Evolutionary conservation across 2,888 invertebrate genomes (phyloP), one percentile per base, ranked within the genome.

Genomic region (Cyclophora punctaria): DNA sequence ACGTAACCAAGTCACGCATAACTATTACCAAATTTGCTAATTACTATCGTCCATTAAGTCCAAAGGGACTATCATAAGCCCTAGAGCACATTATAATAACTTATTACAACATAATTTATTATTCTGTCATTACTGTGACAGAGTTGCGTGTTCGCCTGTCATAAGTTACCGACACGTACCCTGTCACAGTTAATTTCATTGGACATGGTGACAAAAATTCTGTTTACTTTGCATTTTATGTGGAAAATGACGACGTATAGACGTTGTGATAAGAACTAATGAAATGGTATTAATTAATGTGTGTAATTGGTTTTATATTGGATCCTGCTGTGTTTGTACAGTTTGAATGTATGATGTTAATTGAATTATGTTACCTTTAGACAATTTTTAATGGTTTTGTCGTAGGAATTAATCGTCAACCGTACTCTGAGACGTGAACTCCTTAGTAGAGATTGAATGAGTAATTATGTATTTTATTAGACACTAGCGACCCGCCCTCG

Each of bases 101-200:
- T 87, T 86, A 87, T 87, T 88, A 86, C 82, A 78, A 73, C 76
- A 82, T 86, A 83, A 88, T 87, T 87, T 87, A 87, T 88, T 85
- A 85, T 85, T 75, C 82, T 85, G 84, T 87, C 87, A 81, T 87
- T 88, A 87, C 78, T 65, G 66, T 80, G 83, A 83, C 85, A 73
- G 70, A 74, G 58, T 87, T 72, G 88, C 88, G 86, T 88, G 88
- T 64, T 66, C 55, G 50, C 63, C 59, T 64, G 75, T 87, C 88
- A 87, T 88, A 87, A 83, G 80, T 87, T 77, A 82, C 55, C 65
- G 63, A 71, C 76, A 78, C 78, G 77, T 71, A 76, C 69, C 60
- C 64, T 58, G 67, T 59, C 51, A 64, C 67, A 71, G 78, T 86
- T 86, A 85, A 84, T 86, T 82, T 84, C 83, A 83, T 83, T 81